Evolutionary conservation across 2,797 vertebrate genomes (phyloP), one percentile per base, ranked within the genome.

Genomic region (Lutra lutra): DNA sequence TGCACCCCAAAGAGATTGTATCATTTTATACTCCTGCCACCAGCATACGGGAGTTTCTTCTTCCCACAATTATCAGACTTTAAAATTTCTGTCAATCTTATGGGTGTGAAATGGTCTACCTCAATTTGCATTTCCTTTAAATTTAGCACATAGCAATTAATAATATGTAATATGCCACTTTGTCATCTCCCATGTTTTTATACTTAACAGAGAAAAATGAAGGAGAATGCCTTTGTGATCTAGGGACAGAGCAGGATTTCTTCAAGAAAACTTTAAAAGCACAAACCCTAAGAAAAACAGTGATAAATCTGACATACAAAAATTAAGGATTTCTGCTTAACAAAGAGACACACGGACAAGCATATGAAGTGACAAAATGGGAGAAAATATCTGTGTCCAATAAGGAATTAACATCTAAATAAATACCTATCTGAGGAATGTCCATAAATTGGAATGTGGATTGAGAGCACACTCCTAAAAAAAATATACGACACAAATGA

Each of bases 91-190:
- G 51, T 43, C 35, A 95, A 48, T 60, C 38, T 85, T 21, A 70
- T 75, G 29, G 27, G 7, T 83, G 43, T 86, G 20, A 72, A 89
- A 92, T 66, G 38, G 20, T 43, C 3, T 29, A 27, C 80, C 91
- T 95, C 79, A 92, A 46, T 82, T 48, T 78, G 18, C 13, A 90
- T 87, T 89, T 97, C 62, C 84, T 78, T 64, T 89, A 60, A 89
- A 73, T 23, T 89, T n/a, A 88, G 13, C 60, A 88, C 0, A 32
- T 4, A 62, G 10, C 60, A 89, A 72, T 12, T 75, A 68, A 72
- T 51, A 86, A 72, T 11, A 66, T n/a, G 6, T 5, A 35, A 75
- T 35, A 84, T 21, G 20, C 18, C 32, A 62, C 17, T 79, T 7
- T 64, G 77, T 75, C 66, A 58, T 12, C 72, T 60, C 84, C 6